Evolutionary conservation across 2,797 vertebrate genomes (phyloP).

Genomic region (Menidia menidia): DNA sequence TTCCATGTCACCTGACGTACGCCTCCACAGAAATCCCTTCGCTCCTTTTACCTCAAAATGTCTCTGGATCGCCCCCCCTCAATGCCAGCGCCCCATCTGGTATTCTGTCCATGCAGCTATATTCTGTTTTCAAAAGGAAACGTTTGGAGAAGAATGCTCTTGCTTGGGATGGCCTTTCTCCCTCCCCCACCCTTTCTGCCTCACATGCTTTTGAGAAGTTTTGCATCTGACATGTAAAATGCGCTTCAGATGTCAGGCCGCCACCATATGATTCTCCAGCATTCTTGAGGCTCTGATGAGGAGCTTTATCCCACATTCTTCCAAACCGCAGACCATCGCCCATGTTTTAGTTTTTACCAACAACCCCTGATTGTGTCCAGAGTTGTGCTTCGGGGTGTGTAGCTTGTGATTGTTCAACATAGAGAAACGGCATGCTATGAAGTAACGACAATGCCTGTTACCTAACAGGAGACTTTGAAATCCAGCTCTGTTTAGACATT

Average conservation of each 20-base stretch:
- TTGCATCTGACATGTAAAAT: constrained; percentile 16
- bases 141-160: neutral
- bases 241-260: constrained; percentile 38
- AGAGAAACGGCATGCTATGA: constrained; percentile 33
- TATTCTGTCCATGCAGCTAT: neutral
- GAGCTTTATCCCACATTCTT: constrained; percentile 13
- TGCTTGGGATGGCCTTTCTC: neutral
- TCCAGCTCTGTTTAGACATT: neutral
- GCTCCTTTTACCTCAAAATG: neutral
- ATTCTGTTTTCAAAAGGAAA: no score
- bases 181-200: neutral
- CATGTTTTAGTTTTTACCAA: constrained; percentile 1
- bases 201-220: constrained; percentile 30
- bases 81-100: neutral
- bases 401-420: constrained; percentile 23
- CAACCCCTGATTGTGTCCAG: constrained; percentile 42
- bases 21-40: neutral
- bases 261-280: constrained; percentile 38
- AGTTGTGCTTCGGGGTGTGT: constrained; percentile 21
- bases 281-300: constrained; percentile 22
- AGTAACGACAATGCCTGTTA: constrained; percentile 17
- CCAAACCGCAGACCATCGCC: constrained; percentile 5
- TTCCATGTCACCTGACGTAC: neutral
- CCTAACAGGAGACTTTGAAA: neutral
- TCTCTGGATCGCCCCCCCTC: neutral